phyloP scores from a whole-genome alignment of 30 jellyfish, hydroid and myxozoan genomes.

The Cassiopea xamachana region DNA sequence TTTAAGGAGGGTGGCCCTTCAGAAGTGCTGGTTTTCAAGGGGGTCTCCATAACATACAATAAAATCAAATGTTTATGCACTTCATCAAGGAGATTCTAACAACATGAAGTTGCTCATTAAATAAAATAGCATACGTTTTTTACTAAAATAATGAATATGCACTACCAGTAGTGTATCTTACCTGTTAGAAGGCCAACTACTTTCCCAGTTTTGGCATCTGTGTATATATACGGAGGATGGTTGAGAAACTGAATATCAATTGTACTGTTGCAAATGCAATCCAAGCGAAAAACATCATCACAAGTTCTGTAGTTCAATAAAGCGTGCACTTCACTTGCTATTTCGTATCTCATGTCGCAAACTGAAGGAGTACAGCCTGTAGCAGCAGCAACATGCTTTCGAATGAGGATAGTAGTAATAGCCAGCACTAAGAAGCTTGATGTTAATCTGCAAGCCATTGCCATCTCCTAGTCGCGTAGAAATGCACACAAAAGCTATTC shows the following conservation, averaged over 20 bases:
- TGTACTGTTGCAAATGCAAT: conserved; percentile 48
- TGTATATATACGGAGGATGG: conserved; percentile 65
- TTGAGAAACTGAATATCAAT: conserved; percentile 53
- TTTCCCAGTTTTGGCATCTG: conserved; percentile 40
- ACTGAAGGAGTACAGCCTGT: conserved; percentile 14
- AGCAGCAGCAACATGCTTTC: not conserved
- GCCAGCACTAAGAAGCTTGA: not conserved
- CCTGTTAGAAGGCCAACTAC: conserved; percentile 63
- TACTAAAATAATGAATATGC: too few species aligned
- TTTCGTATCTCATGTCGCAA: conserved; percentile 39
- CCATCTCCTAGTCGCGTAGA: not conserved
- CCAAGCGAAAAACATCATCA: conserved; percentile 9
- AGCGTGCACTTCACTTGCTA: conserved; percentile 32
- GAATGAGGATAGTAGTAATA: not conserved
- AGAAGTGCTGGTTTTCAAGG: too few species aligned
- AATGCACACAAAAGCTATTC: not conserved
- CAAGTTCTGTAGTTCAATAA: conserved; percentile 14
- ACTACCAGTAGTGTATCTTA: not conserved
- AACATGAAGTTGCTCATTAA: not conserved
- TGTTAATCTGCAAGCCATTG: not conserved
- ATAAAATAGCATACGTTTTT: not conserved
- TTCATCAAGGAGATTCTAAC: not conserved
- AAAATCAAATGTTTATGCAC: too few species aligned
- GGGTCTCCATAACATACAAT: too few species aligned
- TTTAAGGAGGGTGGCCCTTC: too few species aligned